Evolutionary conservation across 2,113 vertebrate species (phyloP).

Genomic region (Pterocles gutturalis): DNA sequence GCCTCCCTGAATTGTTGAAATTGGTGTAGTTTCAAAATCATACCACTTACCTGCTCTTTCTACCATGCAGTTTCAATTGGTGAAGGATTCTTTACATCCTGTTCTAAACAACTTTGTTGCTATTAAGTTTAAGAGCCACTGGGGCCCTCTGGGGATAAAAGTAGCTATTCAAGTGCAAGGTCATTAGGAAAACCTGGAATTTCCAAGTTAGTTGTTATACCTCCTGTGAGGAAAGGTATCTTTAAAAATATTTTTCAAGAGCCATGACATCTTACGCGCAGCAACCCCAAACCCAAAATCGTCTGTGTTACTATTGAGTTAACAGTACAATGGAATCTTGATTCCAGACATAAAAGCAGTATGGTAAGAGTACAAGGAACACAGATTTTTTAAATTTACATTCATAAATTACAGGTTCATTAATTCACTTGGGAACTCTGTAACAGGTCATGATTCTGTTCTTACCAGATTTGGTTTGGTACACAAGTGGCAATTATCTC

Average conservation of each 20-base stretch:
- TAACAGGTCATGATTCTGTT: not conserved
- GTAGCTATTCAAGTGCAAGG: slow-evolving; percentile 5
- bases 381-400: not conserved
- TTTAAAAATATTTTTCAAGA: not conserved
- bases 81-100: slow-evolving; percentile 1
- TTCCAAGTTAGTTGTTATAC: not conserved
- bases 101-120: not conserved
- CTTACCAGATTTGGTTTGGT: not conserved
- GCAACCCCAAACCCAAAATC: not conserved
- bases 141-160: not conserved
- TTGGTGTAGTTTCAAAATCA: not conserved
- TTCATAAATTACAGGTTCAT: not conserved
- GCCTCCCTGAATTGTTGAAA: not conserved
- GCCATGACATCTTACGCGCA: not conserved
- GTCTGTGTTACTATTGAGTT: not conserved
- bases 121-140: slow-evolving; percentile 21
- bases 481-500: not conserved
- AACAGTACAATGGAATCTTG: not conserved
- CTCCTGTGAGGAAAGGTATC: not conserved
- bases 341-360: not conserved
- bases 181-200: not conserved
- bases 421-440: not conserved
- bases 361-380: not conserved
- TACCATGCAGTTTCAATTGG: not conserved
- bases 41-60: not conserved